A percentile compares a stretch with the other conserved stretches of the same genome.
These are phyloP conservation scores for Leucoraja ocellata DNA, from an alignment of 2,797 vertebrate genomes.

Conservation along the genomic window DNA sequence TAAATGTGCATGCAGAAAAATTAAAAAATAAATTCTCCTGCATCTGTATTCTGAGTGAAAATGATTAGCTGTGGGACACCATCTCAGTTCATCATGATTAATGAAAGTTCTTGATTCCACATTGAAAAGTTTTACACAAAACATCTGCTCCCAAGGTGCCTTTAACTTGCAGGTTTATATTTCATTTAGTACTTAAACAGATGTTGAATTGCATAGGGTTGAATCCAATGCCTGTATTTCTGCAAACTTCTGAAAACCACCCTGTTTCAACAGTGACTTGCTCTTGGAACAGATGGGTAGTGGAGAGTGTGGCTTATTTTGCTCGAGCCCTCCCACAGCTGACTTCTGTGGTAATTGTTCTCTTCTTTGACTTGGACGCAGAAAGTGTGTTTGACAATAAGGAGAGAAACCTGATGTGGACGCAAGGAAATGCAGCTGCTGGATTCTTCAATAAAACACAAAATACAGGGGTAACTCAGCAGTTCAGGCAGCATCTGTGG, in stretches of 20 bases:
- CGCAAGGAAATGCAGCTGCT: no score
- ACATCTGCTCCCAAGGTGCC: conserved; percentile 33
- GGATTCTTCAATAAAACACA: no score
- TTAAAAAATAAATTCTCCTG: neutral
- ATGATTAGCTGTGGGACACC: neutral
- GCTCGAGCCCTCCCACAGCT: neutral
- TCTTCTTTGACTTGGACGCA: neutral
- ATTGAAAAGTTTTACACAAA: conserved; percentile 28
- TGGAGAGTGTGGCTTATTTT: neutral
- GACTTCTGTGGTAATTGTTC: neutral
- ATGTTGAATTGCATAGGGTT: conserved; percentile 24
- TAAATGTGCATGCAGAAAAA: neutral
- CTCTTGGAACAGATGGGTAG: neutral
- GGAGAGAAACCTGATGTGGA: neutral
- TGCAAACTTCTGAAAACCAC: conserved; percentile 22
- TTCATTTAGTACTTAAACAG: conserved; percentile 31
- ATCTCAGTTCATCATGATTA: neutral
- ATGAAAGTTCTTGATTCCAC: conserved; percentile 14
- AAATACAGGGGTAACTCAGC: no score
- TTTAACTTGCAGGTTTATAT: conserved; percentile 29
- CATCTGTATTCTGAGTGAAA: neutral
- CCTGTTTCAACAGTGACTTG: conserved; percentile 22
- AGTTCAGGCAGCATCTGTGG: no score
- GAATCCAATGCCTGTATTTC: conserved; percentile 30
- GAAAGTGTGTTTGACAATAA: neutral